These are phyloP conservation scores for Tricholaema leucomelas DNA, from an alignment of 2,113 vertebrate species.

Conservation along the genomic window DNA sequence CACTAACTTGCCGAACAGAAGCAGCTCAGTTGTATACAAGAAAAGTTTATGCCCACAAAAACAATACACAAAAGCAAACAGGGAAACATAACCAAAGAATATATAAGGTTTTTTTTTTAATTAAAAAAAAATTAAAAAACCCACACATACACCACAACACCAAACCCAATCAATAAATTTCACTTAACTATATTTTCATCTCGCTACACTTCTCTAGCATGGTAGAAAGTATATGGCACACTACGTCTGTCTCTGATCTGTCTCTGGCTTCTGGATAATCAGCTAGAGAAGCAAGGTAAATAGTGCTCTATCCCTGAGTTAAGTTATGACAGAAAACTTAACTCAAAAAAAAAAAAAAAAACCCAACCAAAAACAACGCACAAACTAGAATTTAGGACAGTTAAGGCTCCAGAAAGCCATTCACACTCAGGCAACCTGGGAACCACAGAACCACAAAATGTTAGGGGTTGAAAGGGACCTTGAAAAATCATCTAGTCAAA, in stretches of 20 bases:
- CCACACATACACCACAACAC: background rate
- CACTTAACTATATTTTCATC: background rate
- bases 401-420: background rate
- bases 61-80: background rate
- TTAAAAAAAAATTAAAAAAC: background rate
- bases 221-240: background rate
- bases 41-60: background rate
- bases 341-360: background rate
- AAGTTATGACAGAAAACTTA: background rate
- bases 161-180: background rate
- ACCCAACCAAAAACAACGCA: background rate
- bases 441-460: no score
- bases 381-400: background rate
- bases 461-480: no score
- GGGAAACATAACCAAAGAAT: background rate
- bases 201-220: background rate
- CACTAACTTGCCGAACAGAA: background rate
- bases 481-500: no score
- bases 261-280: background rate
- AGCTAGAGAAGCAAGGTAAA: background rate
- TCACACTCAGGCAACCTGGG: no score
- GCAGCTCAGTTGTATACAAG: background rate
- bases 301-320: background rate
- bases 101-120: no score
- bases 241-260: background rate